Evolutionary conservation across 2,797 vertebrate genomes (phyloP), one percentile per base, ranked within the genome.

Genomic region (Loris lydekkerianus): DNA sequence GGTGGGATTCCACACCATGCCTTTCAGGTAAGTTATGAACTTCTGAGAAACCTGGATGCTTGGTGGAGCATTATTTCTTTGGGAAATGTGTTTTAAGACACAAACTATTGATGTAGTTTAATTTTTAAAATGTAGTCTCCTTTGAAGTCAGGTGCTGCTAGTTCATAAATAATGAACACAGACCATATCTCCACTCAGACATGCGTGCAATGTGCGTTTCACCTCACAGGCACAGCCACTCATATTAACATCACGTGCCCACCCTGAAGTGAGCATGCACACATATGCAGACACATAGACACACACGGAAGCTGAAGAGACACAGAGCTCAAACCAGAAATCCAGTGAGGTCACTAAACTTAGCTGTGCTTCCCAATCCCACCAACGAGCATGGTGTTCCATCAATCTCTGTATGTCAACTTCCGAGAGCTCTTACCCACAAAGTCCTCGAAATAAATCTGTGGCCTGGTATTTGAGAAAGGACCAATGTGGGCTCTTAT

Each of bases 391-490:
- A 37, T 1, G 1, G 29, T 3, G 9, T 37, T 46, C n/a, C 8
- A 25, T 60, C 27, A 34, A 4, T 77, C 82, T 91, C 95, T 25
- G 13, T 27, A 3, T n/a, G 37, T 77, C 80, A 7, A 0, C 78
- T 70, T 92, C 83, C 3, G 0, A 40, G n/a, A 75, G 58, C 72
- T 94, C 86, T 89, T 94, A 70, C 1, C n/a, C 34, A 37, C 34
- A 53, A 65, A 80, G 75, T 56, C 37, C 43, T 97, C 88, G 92
- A 94, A 86, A 91, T 76, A 83, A 96, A 89, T 80, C 1, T 86
- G 63, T 83, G 90, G 58, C 58, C 25, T 90, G 72, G 49, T 72
- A 40, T 67, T 76, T 95, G 25, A 95, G 76, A 91, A 95, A 94
- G 31, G n/a, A 23, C 46, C 61, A 61, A 0, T 25, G 31, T 29